phyloP scores from a whole-genome alignment of 2,113 vertebrate species.

The Halcyon senegalensis region DNA sequence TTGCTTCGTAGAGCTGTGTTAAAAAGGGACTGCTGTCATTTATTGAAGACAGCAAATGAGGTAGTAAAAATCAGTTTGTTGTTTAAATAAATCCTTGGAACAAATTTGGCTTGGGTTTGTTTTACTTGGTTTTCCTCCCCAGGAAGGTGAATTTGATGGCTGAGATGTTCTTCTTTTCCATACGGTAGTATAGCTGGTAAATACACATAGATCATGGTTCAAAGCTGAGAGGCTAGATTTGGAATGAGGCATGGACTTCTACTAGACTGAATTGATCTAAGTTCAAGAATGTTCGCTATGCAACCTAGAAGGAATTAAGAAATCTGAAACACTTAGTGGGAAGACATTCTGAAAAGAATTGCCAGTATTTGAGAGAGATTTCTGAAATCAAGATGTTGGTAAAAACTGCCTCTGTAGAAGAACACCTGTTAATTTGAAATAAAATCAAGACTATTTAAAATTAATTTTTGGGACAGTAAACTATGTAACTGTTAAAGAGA shows the following conservation, averaged over 20 bases:
- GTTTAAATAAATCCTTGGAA: slow-evolving; percentile 37
- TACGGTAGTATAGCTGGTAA: background rate
- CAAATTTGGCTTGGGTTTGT: background rate
- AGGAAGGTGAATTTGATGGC: background rate
- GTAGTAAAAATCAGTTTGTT: slow-evolving; percentile 55
- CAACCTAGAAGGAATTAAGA: background rate
- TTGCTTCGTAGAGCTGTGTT: slow-evolving; percentile 55
- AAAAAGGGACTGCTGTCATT: slow-evolving; percentile 58
- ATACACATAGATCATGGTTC: fast-evolving
- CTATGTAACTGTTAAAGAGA: background rate
- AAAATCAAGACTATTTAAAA: background rate
- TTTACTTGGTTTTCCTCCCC: slow-evolving; percentile 2
- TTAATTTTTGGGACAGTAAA: background rate
- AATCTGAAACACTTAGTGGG: background rate
- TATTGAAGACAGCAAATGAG: slow-evolving; percentile 63
- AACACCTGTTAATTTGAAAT: background rate
- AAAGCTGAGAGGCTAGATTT: background rate
- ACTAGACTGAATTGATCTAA: background rate
- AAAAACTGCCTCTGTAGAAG: background rate
- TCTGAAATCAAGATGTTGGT: background rate
- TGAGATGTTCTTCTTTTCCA: background rate
- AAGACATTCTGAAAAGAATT: background rate
- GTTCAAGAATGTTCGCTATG: background rate
- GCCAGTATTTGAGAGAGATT: background rate
- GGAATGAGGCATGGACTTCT: fast-evolving